Conservation (phyloP, 1,140 invertebrate species). For the Planococcus citri region DNA sequence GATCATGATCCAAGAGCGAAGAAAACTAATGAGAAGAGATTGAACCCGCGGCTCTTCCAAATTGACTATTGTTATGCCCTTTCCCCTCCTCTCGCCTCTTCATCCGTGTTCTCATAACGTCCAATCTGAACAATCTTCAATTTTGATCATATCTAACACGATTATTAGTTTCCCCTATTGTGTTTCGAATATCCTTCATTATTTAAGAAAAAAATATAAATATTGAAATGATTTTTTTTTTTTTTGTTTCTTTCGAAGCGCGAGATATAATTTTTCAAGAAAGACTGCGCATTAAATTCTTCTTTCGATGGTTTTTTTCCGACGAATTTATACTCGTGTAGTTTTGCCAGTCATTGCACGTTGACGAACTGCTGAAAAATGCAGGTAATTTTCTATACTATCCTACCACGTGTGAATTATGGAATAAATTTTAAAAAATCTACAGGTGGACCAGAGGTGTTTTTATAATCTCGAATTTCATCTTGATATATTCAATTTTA, state of each 20-base stretch:
- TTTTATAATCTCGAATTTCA: too few relatives aligned
- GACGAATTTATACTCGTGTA: too few relatives aligned
- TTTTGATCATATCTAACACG: constrained; percentile 18
- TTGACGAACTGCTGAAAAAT: too few relatives aligned
- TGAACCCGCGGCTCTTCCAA: constrained; percentile 15
- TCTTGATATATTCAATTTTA: too few relatives aligned
- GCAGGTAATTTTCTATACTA: too few relatives aligned
- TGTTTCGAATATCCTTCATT: constrained; percentile 9
- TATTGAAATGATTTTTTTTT: not conserved
- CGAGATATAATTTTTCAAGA: not conserved
- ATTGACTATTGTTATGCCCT: constrained; percentile 14
- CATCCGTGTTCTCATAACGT: not conserved
- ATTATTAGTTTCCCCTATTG: constrained; percentile 18
- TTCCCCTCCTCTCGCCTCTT: not conserved
- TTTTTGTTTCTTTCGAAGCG: not conserved
- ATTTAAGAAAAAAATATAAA: constrained; percentile 7
- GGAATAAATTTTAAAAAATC: too few relatives aligned
- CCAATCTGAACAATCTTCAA: constrained; percentile 10
- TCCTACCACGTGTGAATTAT: too few relatives aligned
- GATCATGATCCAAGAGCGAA: constrained; percentile 3
- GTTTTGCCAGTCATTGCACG: too few relatives aligned
- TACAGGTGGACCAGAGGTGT: too few relatives aligned
- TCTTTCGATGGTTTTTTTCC: too few relatives aligned
- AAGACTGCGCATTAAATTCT: too few relatives aligned
- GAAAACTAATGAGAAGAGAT: not conserved